phyloP scores from a whole-genome alignment of 2,888 invertebrate genomes.

The Myopa testacea region DNA sequence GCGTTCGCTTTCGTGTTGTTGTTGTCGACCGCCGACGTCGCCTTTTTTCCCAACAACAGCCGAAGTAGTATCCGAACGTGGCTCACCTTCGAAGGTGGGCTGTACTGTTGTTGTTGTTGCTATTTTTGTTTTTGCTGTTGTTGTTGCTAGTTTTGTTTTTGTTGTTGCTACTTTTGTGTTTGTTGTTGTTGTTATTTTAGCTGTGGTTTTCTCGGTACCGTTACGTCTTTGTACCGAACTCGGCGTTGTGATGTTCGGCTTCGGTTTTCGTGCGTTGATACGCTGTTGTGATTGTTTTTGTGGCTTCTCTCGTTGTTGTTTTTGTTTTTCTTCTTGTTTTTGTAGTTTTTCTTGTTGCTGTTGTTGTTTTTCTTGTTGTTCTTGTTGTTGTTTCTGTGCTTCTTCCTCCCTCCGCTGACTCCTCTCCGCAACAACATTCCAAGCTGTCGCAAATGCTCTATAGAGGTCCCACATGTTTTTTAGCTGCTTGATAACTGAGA shows the following conservation, averaged over 20 bases:
- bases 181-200: constrained; percentile 42
- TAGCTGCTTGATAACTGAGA: constrained; percentile 56
- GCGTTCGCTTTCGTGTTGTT: constrained; percentile 24
- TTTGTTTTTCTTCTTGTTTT: constrained; percentile 51
- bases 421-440: constrained; percentile 58
- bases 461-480: constrained; percentile 64
- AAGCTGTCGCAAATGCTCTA: constrained; percentile 59
- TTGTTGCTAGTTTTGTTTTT: constrained; percentile 42
- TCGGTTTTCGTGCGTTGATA: constrained; percentile 59
- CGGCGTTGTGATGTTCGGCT: not conserved
- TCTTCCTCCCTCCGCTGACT: constrained; percentile 48
- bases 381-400: constrained; percentile 50
- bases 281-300: constrained; percentile 49
- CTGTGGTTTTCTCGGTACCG: constrained; percentile 46
- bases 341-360: constrained; percentile 47
- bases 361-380: too few species aligned
- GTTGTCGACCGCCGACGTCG: constrained; percentile 29
- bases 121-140: constrained; percentile 40
- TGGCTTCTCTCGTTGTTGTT: constrained; percentile 47
- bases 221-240: constrained; percentile 43
- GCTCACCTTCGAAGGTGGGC: constrained; percentile 41
- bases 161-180: constrained; percentile 46
- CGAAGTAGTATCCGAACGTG: not conserved
- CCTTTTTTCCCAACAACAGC: constrained; percentile 24
- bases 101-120: constrained; percentile 41